Base-by-base conservation (phyloP, 2,113 vertebrate species). In the Clinocottus analis region DNA sequence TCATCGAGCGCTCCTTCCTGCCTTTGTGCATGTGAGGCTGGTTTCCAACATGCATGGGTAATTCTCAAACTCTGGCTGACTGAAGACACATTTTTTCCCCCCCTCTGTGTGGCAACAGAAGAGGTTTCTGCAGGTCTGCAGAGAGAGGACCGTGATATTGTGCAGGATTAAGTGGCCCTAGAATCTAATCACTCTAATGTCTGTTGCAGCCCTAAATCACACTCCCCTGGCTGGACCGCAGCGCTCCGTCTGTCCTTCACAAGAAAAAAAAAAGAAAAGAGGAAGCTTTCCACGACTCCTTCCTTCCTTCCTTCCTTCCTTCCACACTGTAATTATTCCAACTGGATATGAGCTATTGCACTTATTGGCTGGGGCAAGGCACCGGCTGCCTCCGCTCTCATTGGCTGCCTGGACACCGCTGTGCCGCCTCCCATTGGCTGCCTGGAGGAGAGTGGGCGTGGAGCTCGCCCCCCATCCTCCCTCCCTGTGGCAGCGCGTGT, bases 291-390 rank as follows among this genome's bases (percentile, higher is more conserved):
- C 87, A 77, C 70, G 81, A 90, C 88, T 94, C 89, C 88, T n/a
- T n/a, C n/a, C n/a, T n/a, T n/a, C n/a, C n/a, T n/a, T n/a, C n/a
- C n/a, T n/a, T n/a, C n/a, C n/a, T 66, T 89, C 84, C 88, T 66
- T 89, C 84, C 88, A 29, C 87, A 83, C 64, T 82, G 83, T 90
- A 90, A 93, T 94, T 93, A 90, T 93, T 94, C 89, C 89, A 89
- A 91, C 90, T 93, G 93, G 91, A 90, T 93, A 82, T 94, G 92
- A 95, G 94, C 93, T 86, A 89, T 89, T 91, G 91, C 93, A 88
- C 89, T 92, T 93, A 93, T 91, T 92, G 93, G 94, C 93, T 92
- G 68, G 85, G 84, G 83, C 80, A 84, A 56, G 83, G 86, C 86
- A 85, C 87, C 47, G 89, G 84, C 91, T 91, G 79, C 60, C 53